Conservation (phyloP, 2,888 invertebrate species). For the Drosophila demipolita region DNA sequence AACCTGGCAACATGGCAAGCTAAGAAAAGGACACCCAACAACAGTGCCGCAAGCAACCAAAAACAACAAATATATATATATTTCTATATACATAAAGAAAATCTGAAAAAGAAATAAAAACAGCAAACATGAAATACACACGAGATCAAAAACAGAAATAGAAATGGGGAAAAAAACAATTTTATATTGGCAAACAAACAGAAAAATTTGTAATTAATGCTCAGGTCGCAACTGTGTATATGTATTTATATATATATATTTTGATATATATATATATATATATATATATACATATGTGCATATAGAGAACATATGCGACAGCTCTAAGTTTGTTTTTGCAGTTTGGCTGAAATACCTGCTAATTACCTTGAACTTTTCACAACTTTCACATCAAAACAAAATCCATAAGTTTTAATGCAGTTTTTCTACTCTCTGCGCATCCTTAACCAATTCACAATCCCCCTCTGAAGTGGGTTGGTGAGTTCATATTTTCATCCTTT, state of each 20-base stretch:
- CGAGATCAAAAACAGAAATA: constrained; percentile 35
- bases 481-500: neutral
- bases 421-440: constrained; percentile 31
- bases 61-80: neutral
- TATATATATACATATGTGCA: neutral
- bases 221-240: constrained; percentile 11
- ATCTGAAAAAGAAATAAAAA: neutral
- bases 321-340: constrained; percentile 10
- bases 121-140: constrained; percentile 44
- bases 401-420: constrained; percentile 65
- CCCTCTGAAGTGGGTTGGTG: neutral
- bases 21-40: constrained; percentile 43
- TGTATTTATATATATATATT: neutral
- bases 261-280: neutral
- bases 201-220: constrained; percentile 49
- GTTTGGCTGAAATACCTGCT: constrained; percentile 39
- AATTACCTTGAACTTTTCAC: constrained; percentile 52
- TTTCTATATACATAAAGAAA: neutral
- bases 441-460: constrained; percentile 5
- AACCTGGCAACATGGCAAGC: constrained; percentile 34
- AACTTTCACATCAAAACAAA: constrained; percentile 46
- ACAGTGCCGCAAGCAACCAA: constrained; percentile 40
- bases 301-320: neutral
- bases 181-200: constrained; percentile 57
- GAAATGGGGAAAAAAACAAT: constrained; percentile 38